Evolutionary conservation across 1,140 invertebrate species (phyloP).

Genomic region (Cepaea nemoralis): DNA sequence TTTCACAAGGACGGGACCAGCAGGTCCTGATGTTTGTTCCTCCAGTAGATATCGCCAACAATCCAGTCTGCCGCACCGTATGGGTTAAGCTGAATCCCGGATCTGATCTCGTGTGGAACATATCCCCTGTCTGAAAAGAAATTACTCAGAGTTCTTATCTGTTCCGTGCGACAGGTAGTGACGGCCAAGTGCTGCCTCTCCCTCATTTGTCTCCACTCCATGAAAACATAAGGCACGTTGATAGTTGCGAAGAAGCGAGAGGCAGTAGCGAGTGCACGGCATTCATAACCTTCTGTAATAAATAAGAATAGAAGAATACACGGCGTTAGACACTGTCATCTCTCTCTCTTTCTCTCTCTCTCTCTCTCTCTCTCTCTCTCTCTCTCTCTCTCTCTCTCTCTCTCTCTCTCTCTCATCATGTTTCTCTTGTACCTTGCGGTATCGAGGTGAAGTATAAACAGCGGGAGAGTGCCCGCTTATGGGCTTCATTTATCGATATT

Average conservation of each 20-base stretch:
- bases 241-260: constrained; percentile 52
- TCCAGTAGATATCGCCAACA: constrained; percentile 53
- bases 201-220: constrained; percentile 64
- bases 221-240: constrained; percentile 65
- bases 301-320: neutral
- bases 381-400: no score
- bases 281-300: constrained; percentile 64
- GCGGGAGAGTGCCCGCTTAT: no score
- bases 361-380: no score
- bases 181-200: constrained; percentile 32
- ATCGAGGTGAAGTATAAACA: no score
- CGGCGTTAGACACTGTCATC: no score
- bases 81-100: constrained; percentile 43
- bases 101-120: constrained; percentile 50
- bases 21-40: constrained; percentile 33
- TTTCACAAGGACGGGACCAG: constrained; percentile 35
- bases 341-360: no score
- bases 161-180: constrained; percentile 36
- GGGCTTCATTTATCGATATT: no score
- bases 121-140: constrained; percentile 47
- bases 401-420: no score
- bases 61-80: constrained; percentile 41
- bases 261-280: constrained; percentile 51
- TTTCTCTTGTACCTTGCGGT: no score
- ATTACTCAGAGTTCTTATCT: constrained; percentile 42